Conservation (phyloP, 2,113 vertebrate genomes). For the Phalacrocorax aristotelis region DNA sequence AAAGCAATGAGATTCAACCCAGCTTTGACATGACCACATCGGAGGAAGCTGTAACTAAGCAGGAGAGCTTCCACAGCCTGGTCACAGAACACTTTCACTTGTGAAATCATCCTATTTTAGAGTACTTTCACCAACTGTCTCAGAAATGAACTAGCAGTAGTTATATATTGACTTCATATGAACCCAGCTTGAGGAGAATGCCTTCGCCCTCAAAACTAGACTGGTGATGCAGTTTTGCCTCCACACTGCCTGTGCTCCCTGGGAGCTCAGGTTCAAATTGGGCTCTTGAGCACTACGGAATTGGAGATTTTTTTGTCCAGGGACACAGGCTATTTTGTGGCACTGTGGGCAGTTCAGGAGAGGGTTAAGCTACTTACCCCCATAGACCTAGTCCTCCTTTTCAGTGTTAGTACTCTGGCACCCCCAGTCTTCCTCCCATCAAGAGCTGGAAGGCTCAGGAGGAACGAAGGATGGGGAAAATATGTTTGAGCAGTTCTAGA, state of each 20-base stretch:
- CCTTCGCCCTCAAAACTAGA: neutral
- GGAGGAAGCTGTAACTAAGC: neutral
- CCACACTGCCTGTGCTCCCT: accelerated
- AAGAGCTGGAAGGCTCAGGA: neutral
- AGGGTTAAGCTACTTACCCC: neutral
- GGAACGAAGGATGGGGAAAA: neutral
- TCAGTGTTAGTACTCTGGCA: neutral
- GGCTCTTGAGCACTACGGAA: neutral
- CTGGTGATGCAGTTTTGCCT: neutral
- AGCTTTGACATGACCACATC: neutral
- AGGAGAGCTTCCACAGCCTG: neutral
- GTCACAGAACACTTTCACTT: neutral
- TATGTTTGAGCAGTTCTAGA: neutral
- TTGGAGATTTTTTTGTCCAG: neutral
- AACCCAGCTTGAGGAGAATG: neutral
- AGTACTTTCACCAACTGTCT: neutral
- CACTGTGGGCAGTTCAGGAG: neutral
- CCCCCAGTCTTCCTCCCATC: neutral
- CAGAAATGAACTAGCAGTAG: neutral
- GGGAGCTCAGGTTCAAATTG: neutral
- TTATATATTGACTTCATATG: accelerated
- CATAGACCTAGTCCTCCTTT: neutral
- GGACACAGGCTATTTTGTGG: neutral
- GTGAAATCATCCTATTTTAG: neutral
- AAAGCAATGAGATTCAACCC: neutral